Evolutionary conservation across 1,140 invertebrate genomes (phyloP).

Genomic region (Thaumatotibia leucotreta): DNA sequence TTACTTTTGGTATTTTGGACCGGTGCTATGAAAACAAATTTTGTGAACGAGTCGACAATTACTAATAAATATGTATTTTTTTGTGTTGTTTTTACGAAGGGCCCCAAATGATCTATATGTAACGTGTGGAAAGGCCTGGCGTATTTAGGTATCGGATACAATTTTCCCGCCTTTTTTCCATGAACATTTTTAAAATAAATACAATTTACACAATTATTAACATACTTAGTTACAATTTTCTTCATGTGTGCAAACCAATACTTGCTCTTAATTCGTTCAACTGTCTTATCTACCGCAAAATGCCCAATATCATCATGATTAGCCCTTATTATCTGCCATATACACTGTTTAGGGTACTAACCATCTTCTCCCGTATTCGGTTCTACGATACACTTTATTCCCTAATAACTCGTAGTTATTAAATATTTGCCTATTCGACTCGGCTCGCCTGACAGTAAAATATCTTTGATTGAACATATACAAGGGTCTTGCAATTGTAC

Average conservation of each 20-base stretch:
- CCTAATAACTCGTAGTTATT: neutral
- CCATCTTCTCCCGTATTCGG: neutral
- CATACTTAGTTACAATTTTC: conserved; percentile 20
- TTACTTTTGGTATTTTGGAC: neutral
- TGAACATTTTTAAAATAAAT: conserved; percentile 15
- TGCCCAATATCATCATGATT: conserved; percentile 5
- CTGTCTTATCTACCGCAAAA: neutral
- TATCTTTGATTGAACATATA: conserved; percentile 20
- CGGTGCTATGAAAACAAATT: conserved; percentile 23
- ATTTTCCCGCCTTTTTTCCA: neutral
- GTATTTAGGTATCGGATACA: neutral
- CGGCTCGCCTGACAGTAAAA: conserved; percentile 9
- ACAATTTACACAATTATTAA: conserved; percentile 29
- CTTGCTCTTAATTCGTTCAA: conserved; percentile 14
- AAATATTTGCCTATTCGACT: conserved; percentile 11
- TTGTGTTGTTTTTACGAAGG: conserved; percentile 27
- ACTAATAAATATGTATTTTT: conserved; percentile 40
- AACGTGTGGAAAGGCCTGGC: conserved; percentile 20
- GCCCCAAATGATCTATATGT: too few relatives aligned
- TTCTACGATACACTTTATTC: conserved; percentile 6
- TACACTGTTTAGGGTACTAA: neutral
- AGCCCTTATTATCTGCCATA: neutral
- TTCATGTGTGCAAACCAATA: conserved; percentile 26
- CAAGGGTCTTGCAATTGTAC: conserved; percentile 26
- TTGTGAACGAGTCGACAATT: conserved; percentile 45